Evolutionary conservation across 2,797 vertebrate genomes (phyloP).

Genomic region (Tenualosa ilisha): DNA sequence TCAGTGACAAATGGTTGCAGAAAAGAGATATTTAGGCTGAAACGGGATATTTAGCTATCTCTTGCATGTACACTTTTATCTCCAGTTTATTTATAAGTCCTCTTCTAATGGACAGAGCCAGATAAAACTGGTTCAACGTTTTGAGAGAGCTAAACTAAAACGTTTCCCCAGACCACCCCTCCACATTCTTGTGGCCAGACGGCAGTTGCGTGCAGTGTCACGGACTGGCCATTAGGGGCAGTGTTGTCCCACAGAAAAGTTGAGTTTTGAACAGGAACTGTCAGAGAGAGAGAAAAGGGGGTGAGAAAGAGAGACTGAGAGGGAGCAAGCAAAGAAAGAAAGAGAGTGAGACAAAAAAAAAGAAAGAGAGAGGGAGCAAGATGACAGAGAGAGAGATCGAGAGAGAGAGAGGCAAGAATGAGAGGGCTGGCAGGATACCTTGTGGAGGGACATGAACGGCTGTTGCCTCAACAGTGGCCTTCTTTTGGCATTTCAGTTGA

Average conservation of each 20-base stretch:
- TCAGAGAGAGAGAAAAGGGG: background rate
- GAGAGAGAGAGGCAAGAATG: background rate
- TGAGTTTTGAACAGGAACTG: background rate
- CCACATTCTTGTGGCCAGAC: background rate
- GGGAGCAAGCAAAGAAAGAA: too few relatives aligned
- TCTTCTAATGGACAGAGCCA: background rate
- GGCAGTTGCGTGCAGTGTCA: slow-evolving; percentile 3
- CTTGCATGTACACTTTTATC: background rate
- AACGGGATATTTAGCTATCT: background rate
- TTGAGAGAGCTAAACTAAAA: background rate
- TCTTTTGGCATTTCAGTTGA: slow-evolving; percentile 13
- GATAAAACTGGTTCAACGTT: background rate
- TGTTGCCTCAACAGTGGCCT: slow-evolving; percentile 22
- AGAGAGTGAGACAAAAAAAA: too few relatives aligned
- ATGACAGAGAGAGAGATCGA: background rate
- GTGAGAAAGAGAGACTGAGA: background rate
- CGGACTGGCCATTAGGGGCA: slow-evolving; percentile 50
- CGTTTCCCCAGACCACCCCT: background rate
- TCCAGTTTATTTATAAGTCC: background rate
- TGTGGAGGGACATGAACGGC: slow-evolving; percentile 13
- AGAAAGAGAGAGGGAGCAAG: background rate
- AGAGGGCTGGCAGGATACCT: background rate
- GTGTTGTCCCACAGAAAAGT: slow-evolving; percentile 25
- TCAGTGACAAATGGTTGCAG: background rate
- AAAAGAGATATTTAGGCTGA: background rate